A percentile compares a stretch with the other conserved stretches of the same genome.
phyloP scores from a whole-genome alignment of 2,797 vertebrate genomes.

The Danio choprae region DNA sequence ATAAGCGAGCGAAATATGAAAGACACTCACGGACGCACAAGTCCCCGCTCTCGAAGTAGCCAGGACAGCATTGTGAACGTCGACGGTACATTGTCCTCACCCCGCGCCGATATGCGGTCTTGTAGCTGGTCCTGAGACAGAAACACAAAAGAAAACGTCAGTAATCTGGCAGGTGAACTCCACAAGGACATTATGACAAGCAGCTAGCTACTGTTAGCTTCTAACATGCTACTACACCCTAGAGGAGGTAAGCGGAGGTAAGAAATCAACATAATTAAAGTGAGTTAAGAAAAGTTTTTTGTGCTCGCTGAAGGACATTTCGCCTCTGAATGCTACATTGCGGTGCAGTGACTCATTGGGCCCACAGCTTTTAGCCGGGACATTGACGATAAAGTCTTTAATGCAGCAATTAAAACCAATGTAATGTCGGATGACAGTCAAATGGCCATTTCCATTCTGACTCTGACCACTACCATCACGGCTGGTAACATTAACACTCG shows the following conservation, averaged over 20 bases:
- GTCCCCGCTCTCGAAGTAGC: slow-evolving; percentile 94
- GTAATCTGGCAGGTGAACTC: slow-evolving; percentile 9
- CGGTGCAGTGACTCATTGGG: slow-evolving; percentile 50
- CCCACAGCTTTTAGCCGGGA: slow-evolving; percentile 54
- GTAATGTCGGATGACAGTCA: slow-evolving; percentile 60
- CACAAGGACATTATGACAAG: slow-evolving; percentile 9
- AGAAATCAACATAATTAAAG: slow-evolving; percentile 51
- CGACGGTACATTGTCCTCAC: slow-evolving; percentile 96
- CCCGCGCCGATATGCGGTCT: slow-evolving; percentile 93
- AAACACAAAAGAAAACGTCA: slow-evolving; percentile 42
- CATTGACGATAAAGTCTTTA: slow-evolving; percentile 64
- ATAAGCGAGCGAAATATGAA: slow-evolving; percentile 52
- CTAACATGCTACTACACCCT: not conserved
- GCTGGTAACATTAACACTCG: slow-evolving; percentile 57
- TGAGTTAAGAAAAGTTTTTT: slow-evolving; percentile 50
- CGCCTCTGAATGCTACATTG: slow-evolving; percentile 42
- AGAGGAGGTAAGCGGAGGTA: slow-evolving; percentile 13
- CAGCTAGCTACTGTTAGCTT: slow-evolving; percentile 15
- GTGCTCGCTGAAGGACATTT: slow-evolving; percentile 49
- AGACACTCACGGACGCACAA: slow-evolving; percentile 91
- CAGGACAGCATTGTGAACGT: slow-evolving; percentile 96
- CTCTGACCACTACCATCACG: slow-evolving; percentile 59
- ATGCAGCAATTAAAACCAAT: slow-evolving; percentile 63
- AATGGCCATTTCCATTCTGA: slow-evolving; percentile 51
- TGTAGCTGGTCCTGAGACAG: slow-evolving; percentile 93